These are phyloP conservation scores for Aphelenchoides fujianensis DNA, from an alignment of 1,140 invertebrate species.

Conservation along the genomic window DNA sequence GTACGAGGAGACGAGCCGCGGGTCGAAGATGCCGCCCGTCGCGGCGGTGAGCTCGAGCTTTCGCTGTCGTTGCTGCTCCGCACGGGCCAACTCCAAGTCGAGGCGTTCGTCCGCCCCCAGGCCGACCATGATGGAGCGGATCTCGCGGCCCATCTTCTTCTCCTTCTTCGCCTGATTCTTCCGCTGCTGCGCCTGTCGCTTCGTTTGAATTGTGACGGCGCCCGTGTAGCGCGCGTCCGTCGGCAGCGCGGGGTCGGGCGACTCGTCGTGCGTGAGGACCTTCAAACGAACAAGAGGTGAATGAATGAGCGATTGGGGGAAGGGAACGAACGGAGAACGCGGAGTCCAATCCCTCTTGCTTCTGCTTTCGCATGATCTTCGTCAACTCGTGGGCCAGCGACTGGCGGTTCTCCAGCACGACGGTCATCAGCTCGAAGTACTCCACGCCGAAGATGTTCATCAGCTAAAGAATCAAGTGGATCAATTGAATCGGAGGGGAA, in stretches of 20 bases:
- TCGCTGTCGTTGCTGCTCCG: slow-evolving; percentile 69
- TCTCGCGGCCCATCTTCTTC: slow-evolving; percentile 73
- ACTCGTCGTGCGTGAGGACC: no score
- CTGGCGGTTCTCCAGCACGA: slow-evolving; percentile 49
- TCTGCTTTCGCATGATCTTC: not conserved
- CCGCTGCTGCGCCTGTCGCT: slow-evolving; percentile 75
- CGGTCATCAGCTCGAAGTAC: slow-evolving; percentile 78
- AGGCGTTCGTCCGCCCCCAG: slow-evolving; percentile 63
- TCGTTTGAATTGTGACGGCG: slow-evolving; percentile 66
- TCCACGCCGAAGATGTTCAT: slow-evolving; percentile 84
- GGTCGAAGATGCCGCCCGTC: slow-evolving; percentile 23
- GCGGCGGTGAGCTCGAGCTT: not conserved
- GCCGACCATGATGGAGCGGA: slow-evolving; percentile 63
- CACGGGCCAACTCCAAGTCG: slow-evolving; percentile 64
- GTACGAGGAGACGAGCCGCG: slow-evolving; percentile 1
- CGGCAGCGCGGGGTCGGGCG: no score
- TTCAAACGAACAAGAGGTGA: no score
- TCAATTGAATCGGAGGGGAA: no score
- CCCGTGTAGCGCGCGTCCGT: not conserved
- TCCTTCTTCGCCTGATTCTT: slow-evolving; percentile 84
- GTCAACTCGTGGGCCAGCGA: slow-evolving; percentile 15
- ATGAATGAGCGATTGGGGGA: no score
- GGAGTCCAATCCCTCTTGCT: no score
- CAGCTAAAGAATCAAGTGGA: slow-evolving; percentile 64
- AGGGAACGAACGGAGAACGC: not conserved